Base-by-base conservation (phyloP, 2,888 invertebrate genomes). In the Leistus spinibarbis region DNA sequence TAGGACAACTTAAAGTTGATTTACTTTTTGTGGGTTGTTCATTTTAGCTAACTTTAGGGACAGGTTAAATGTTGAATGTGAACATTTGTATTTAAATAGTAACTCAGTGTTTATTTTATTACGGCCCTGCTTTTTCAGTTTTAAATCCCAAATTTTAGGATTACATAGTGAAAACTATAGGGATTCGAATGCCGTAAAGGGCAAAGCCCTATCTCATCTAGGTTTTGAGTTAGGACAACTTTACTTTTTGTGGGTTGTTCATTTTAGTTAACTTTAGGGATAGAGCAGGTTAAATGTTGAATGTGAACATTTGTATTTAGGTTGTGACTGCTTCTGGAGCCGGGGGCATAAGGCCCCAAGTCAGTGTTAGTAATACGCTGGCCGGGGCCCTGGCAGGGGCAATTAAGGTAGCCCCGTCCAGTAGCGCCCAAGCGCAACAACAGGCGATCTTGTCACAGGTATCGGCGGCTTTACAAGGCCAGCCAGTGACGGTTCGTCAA, bases 241-340 rank as follows among this genome's bases (percentile, higher is more conserved):
- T n/a, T n/a, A n/a, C n/a, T n/a, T n/a, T n/a, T n/a, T n/a, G n/a
- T n/a, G n/a, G n/a, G n/a, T n/a, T n/a, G n/a, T n/a, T n/a, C n/a
- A n/a, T n/a, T n/a, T n/a, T n/a, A n/a, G n/a, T n/a, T n/a, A n/a
- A n/a, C n/a, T n/a, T n/a, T n/a, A n/a, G n/a, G n/a, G n/a, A n/a
- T n/a, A n/a, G n/a, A n/a, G n/a, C n/a, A n/a, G n/a, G n/a, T n/a
- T n/a, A n/a, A n/a, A n/a, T n/a, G n/a, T n/a, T n/a, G n/a, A n/a
- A n/a, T n/a, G n/a, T n/a, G n/a, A n/a, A n/a, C n/a, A n/a, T 40
- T 69, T 73, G 53, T 66, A 76, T 78, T 54, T 76, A 89, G 89
- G 89, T 90, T 75, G 89, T 90, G 57, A 87, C 89, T 1, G 89
- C 89, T 9, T 86, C 88, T 10, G 88, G 89, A 5, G 86, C 86